Base-by-base conservation (phyloP, 2,888 invertebrate species). In the Agrotis puta region DNA sequence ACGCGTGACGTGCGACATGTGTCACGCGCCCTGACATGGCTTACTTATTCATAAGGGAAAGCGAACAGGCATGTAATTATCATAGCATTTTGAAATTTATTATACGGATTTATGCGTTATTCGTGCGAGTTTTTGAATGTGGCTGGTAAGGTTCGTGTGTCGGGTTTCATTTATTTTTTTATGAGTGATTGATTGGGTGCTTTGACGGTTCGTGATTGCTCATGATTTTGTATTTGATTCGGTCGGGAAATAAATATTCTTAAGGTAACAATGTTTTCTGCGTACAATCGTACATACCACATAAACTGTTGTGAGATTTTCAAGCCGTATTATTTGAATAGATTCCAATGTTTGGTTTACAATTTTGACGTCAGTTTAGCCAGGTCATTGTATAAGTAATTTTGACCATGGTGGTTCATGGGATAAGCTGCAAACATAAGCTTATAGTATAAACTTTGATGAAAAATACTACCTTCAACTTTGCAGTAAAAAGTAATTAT, bases 41-140 rank as follows among this genome's bases (percentile, higher is more conserved):
- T 90, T 85, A 88, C 84, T 89, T 86, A 89, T 89, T 89, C 89
- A 89, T 84, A 82, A 86, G 81, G 85, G 84, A 85, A 83, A 83
- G 79, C 76, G 85, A 83, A 82, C 83, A 81, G 78, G 80, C 85
- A 80, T 84, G 85, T 88, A 87, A 87, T 89, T 88, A 86, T 86
- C 77, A 75, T 84, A 74, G 82, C 83, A 71, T 86, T 85, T 87
- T 85, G 77, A 81, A 84, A 87, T 86, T 85, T 83, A 86, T 84
- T 84, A 79, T 81, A 64, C 74, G 74, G 81, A 81, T 84, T 85
- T 86, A 75, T 75, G 68, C 66, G 78, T 57, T 79, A 72, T 74
- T 82, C 79, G 78, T 81, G 81, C 56, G 59, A 50, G 65, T 63
- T 76, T 76, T 72, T 77, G 64, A 72, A 82, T 83, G 72, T 70